Percentiles rank a stretch among this genome's conserved stretches.
phyloP scores from a whole-genome alignment of 2,888 invertebrate species.

The Netelia melanura region DNA sequence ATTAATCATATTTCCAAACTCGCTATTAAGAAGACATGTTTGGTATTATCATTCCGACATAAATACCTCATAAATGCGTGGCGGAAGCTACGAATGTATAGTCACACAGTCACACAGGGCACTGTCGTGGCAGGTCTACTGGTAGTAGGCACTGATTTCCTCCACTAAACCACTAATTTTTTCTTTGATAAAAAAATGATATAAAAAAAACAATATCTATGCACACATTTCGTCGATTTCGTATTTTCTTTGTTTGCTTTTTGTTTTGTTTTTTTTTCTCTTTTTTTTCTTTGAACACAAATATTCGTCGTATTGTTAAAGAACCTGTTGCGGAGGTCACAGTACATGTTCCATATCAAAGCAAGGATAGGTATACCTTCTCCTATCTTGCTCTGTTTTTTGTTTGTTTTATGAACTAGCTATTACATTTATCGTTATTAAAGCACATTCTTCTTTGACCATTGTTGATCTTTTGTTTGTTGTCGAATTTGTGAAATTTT shows the following conservation, averaged over 20 bases:
- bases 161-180: constrained; percentile 83
- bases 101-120: constrained; percentile 84
- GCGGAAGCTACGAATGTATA: constrained; percentile 85
- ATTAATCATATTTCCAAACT: constrained; percentile 29
- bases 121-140: constrained; percentile 84
- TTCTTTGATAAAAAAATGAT: constrained; percentile 66
- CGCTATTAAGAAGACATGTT: constrained; percentile 78
- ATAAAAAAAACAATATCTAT: constrained; percentile 78
- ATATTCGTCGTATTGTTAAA: constrained; percentile 73
- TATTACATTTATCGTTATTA: constrained; percentile 55
- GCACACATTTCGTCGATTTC: constrained; percentile 77
- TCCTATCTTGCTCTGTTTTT: constrained; percentile 81
- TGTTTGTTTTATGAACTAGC: constrained; percentile 65
- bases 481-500: constrained; percentile 16
- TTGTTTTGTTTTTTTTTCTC: constrained; percentile 25
- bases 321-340: constrained; percentile 75
- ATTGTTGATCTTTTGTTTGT: not conserved
- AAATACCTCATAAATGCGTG: constrained; percentile 85
- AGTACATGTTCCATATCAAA: constrained; percentile 77
- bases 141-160: constrained; percentile 84
- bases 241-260: constrained; percentile 18
- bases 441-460: constrained; percentile 23
- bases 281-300: constrained; percentile 65
- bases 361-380: constrained; percentile 84
- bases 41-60: constrained; percentile 84